Evolutionary conservation across 2,888 invertebrate genomes (phyloP).

Genomic region (Theretra japonica): DNA sequence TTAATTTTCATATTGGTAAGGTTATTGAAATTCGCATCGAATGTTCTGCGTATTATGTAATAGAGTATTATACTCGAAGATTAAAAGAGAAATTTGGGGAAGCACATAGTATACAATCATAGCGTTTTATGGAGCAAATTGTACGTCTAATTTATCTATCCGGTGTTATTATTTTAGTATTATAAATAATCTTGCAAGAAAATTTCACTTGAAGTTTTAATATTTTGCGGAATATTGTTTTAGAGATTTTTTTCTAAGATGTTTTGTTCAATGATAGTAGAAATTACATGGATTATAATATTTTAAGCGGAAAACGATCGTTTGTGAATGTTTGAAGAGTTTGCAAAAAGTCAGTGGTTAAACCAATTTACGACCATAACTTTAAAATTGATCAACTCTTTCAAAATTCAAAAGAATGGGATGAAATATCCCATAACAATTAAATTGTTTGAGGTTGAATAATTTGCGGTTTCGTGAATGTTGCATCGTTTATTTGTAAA

Average conservation of each 20-base stretch:
- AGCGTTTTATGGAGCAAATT: too few relatives aligned
- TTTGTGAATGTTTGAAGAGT: too few relatives aligned
- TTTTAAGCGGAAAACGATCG: too few relatives aligned
- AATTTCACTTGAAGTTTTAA: too few relatives aligned
- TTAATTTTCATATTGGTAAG: slow-evolving; percentile 33
- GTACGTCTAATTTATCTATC: too few relatives aligned
- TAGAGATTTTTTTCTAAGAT: too few relatives aligned
- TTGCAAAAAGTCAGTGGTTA: neutral
- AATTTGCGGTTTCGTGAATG: neutral
- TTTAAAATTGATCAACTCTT: neutral
- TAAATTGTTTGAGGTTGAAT: neutral
- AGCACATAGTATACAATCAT: neutral
- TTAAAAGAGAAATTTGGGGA: neutral
- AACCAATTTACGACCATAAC: neutral
- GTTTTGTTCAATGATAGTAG: too few relatives aligned
- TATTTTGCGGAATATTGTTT: too few relatives aligned
- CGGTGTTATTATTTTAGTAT: too few relatives aligned
- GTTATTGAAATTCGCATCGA: neutral
- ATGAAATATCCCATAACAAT: neutral
- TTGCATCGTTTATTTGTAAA: neutral
- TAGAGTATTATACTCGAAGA: too few relatives aligned
- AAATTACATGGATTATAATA: too few relatives aligned
- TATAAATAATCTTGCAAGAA: too few relatives aligned
- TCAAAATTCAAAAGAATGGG: slow-evolving; percentile 1
- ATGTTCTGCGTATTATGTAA: neutral